Conservation (phyloP, 2,888 invertebrate species). For the Coelopa pilipes region DNA sequence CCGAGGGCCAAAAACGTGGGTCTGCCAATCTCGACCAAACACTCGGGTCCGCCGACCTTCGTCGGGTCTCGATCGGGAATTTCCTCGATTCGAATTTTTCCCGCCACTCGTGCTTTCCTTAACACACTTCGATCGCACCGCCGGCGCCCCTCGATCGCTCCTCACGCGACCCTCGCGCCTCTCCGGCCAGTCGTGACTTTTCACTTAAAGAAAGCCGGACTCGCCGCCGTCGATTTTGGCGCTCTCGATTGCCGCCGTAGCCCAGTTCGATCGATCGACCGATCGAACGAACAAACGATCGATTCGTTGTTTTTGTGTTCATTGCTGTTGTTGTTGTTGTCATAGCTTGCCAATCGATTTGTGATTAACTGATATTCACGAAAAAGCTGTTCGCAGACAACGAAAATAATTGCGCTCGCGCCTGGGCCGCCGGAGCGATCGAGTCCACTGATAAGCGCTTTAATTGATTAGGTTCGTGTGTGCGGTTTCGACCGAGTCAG, state of each 20-base stretch:
- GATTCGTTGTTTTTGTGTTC: constrained; percentile 1
- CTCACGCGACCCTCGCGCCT: too few relatives aligned
- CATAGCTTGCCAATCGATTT: neutral
- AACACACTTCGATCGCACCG: neutral
- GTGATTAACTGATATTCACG: constrained; percentile 31
- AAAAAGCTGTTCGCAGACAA: constrained; percentile 22
- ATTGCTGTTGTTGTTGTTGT: neutral
- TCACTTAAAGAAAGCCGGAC: constrained; percentile 8
- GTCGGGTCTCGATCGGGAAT: too few relatives aligned
- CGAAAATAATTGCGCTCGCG: constrained; percentile 10
- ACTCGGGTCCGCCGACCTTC: too few relatives aligned
- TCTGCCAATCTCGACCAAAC: too few relatives aligned
- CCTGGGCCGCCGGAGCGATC: constrained; percentile 18
- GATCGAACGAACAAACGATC: too few relatives aligned
- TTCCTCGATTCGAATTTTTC: too few relatives aligned
- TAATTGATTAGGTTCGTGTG: constrained; percentile 30
- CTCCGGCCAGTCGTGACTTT: constrained; percentile 17
- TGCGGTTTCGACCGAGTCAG: neutral
- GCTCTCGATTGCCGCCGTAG: too few relatives aligned
- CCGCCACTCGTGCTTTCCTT: neutral
- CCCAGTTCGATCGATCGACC: neutral
- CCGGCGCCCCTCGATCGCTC: too few relatives aligned
- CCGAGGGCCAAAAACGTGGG: too few relatives aligned
- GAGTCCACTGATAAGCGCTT: constrained; percentile 24
- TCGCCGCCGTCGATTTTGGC: neutral